A percentile compares a stretch with the other conserved stretches of the same genome.
phyloP scores from a whole-genome alignment of 2,113 vertebrate species.

The Apteryx owenii region DNA sequence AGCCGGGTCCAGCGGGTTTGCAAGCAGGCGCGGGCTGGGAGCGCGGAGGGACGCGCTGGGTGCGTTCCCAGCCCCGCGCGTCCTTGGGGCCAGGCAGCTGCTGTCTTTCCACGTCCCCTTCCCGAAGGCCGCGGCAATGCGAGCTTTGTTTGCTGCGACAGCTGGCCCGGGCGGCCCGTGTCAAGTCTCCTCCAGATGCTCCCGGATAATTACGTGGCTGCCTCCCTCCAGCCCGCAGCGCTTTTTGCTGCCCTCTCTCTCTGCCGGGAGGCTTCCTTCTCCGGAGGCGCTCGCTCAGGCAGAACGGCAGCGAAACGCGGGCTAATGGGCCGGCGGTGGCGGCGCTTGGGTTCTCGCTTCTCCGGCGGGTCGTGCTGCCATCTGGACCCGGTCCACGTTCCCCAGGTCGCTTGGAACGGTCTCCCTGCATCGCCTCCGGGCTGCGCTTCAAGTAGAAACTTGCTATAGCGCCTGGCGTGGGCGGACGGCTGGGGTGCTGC shows the following conservation, averaged over 20 bases:
- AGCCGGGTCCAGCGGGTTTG: neutral
- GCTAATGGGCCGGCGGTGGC: neutral
- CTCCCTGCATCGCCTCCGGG: neutral
- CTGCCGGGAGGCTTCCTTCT: neutral
- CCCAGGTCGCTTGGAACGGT: fast-evolving
- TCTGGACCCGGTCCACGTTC: neutral
- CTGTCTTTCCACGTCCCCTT: neutral
- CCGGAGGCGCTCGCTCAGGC: fast-evolving
- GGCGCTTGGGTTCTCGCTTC: neutral
- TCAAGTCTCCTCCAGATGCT: constrained; percentile 32
- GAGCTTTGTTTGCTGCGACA: constrained; percentile 21
- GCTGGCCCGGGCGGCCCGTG: neutral
- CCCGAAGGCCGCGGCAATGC: neutral
- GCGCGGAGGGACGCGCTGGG: neutral
- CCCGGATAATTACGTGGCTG: neutral
- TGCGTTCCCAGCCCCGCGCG: fast-evolving
- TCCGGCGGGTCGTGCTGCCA: neutral
- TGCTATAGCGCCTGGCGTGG: too few species aligned
- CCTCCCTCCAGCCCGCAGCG: neutral
- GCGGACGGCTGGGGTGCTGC: too few species aligned
- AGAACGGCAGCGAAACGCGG: neutral
- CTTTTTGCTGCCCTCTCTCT: neutral
- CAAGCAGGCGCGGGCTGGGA: neutral
- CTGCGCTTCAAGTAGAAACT: neutral
- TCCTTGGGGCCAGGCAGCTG: constrained; percentile 17